These are phyloP conservation scores for Chelonus formosanus DNA, from an alignment of 2,888 invertebrate species.

Conservation along the genomic window DNA sequence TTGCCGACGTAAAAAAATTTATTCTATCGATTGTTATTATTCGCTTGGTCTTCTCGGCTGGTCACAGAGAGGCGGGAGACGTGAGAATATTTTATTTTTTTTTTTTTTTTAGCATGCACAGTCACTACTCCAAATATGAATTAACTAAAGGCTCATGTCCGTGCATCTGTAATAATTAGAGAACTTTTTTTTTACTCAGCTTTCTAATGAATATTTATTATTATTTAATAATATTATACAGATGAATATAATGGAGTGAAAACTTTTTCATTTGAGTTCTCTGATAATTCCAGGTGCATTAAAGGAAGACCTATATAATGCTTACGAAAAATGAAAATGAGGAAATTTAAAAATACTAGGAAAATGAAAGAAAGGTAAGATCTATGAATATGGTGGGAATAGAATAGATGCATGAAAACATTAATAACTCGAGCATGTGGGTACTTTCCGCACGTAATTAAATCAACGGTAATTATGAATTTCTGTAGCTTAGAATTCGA, in stretches of 20 bases:
- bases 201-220: too few species aligned
- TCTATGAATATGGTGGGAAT: conserved; percentile 1
- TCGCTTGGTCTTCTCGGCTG: conserved; percentile 58
- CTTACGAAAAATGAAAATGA: conserved; percentile 55
- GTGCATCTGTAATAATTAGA: conserved; percentile 51
- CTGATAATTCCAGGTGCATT: conserved; percentile 53
- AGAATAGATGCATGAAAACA: too few species aligned
- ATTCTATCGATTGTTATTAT: conserved; percentile 44
- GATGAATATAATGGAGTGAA: too few species aligned
- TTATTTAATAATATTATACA: too few species aligned
- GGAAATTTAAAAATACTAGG: conserved; percentile 39
- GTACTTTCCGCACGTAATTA: too few species aligned
- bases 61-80: conserved; percentile 64
- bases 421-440: too few species aligned
- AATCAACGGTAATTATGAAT: too few species aligned
- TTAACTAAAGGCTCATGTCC: conserved; percentile 63
- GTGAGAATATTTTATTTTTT: conserved; percentile 58
- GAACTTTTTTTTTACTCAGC: conserved; percentile 18
- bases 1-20: conserved; percentile 42
- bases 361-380: conserved; percentile 29
- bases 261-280: conserved; percentile 31
- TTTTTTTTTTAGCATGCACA: conserved; percentile 60
- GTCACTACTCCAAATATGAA: conserved; percentile 65
- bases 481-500: too few species aligned
- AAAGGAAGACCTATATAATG: conserved; percentile 58